Evolutionary conservation across 2,113 vertebrate species (phyloP).

Genomic region (Gorsachius goisagi): DNA sequence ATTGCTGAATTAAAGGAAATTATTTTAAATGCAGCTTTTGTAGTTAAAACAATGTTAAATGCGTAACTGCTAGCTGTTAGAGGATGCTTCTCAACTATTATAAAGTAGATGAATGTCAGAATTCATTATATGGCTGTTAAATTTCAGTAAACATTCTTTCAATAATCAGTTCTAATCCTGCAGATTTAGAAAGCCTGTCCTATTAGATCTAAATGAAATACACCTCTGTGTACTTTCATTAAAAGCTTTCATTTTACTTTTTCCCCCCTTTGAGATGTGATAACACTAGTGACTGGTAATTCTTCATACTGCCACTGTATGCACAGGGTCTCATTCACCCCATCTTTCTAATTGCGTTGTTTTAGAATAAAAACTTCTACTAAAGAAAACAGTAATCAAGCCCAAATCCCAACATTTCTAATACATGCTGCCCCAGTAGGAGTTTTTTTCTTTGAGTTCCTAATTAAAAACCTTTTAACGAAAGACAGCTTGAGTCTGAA

Average conservation of each 20-base stretch:
- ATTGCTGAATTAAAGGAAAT: not conserved
- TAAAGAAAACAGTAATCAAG: conserved; percentile 52
- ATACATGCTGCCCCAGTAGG: conserved; percentile 49
- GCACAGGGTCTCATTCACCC: not conserved
- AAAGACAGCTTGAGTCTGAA: conserved; percentile 54
- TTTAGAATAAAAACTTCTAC: conserved; percentile 41
- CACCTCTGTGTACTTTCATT: not conserved
- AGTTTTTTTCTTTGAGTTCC: conserved; percentile 62
- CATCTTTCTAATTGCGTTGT: conserved; percentile 20
- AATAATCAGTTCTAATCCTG: not conserved
- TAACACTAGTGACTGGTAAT: not conserved
- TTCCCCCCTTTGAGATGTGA: not conserved
- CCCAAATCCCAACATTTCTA: conserved; percentile 22
- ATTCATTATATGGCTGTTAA: not conserved
- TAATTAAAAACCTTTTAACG: conserved; percentile 67
- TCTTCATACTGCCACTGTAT: not conserved
- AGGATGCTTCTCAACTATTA: not conserved
- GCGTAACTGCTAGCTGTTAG: not conserved
- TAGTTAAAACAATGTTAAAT: not conserved
- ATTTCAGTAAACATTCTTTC: not conserved
- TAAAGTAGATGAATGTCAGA: not conserved
- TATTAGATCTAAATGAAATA: conserved; percentile 37
- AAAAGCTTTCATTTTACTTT: conserved; percentile 2
- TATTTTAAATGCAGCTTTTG: not conserved
- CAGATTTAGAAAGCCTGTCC: not conserved